Conservation (phyloP, 1,140 invertebrate genomes). For the Pseudoatta argentina region DNA sequence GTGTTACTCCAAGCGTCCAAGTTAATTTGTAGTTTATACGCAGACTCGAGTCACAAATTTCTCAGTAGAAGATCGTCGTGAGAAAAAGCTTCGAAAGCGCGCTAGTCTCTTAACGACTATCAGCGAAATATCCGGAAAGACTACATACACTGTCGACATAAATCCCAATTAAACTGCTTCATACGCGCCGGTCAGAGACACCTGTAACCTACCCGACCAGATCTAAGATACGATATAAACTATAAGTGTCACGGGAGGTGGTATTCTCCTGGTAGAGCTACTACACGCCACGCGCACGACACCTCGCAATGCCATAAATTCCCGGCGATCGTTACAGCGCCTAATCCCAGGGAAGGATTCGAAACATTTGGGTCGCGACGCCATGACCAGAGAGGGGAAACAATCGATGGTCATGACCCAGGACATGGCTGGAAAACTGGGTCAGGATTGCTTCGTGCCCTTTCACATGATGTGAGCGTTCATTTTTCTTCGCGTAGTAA, state of each 20-base stretch:
- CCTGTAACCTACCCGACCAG: constrained; percentile 36
- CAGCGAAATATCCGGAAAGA: constrained; percentile 41
- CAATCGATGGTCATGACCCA: constrained; percentile 77
- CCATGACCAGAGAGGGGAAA: constrained; percentile 70
- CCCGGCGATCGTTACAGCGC: constrained; percentile 21
- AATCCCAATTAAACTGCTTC: constrained; percentile 49
- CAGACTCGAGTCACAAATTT: constrained; percentile 23
- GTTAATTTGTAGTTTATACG: neutral
- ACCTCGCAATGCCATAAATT: constrained; percentile 48
- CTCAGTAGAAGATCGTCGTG: neutral
- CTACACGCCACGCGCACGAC: constrained; percentile 8
- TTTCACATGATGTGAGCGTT: constrained; percentile 60
- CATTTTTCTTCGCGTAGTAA: constrained; percentile 54
- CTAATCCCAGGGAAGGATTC: constrained; percentile 58
- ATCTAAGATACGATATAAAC: constrained; percentile 32
- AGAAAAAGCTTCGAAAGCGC: neutral
- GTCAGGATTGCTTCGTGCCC: constrained; percentile 69
- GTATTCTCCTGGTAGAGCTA: constrained; percentile 27
- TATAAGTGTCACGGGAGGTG: neutral
- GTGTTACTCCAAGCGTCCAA: neutral
- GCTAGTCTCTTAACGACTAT: constrained; percentile 16
- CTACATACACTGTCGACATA: constrained; percentile 1
- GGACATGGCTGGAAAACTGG: constrained; percentile 70
- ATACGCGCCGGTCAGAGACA: constrained; percentile 33
- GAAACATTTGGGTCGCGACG: constrained; percentile 71